Conservation (phyloP, 2,113 vertebrate species). For the Falco punctatus region DNA sequence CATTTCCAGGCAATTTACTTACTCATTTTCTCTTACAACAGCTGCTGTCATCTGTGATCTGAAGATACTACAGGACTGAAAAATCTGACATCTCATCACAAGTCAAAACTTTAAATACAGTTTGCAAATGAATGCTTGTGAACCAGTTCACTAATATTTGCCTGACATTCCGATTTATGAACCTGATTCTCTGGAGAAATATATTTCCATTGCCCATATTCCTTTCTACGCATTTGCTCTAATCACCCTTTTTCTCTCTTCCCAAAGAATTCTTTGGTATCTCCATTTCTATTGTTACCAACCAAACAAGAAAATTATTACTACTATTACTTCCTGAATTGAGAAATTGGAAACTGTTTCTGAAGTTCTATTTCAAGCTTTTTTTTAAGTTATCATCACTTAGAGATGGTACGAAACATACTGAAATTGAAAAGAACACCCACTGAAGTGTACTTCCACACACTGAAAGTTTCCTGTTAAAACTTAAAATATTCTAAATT, state of each 20-base stretch:
- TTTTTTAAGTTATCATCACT: background rate
- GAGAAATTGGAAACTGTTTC: background rate
- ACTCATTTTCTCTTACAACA: background rate
- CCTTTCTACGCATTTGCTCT: background rate
- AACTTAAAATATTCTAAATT: constrained; percentile 15
- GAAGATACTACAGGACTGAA: background rate
- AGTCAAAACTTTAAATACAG: background rate
- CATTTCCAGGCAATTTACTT: background rate
- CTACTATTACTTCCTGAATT: background rate
- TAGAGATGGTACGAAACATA: background rate
- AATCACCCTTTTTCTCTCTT: background rate
- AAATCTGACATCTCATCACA: background rate
- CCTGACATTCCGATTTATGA: background rate
- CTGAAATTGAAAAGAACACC: background rate
- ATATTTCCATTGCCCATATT: background rate
- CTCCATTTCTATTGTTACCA: background rate
- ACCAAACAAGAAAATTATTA: background rate
- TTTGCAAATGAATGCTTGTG: background rate
- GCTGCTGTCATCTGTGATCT: background rate
- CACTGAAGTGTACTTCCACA: background rate
- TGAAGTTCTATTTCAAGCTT: background rate
- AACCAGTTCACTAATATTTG: background rate
- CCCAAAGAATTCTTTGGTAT: background rate
- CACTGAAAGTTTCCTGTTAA: background rate
- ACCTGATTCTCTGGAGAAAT: background rate